These are phyloP conservation scores for Calosoma granatense DNA, from an alignment of 1,140 invertebrate species.

Conservation along the genomic window DNA sequence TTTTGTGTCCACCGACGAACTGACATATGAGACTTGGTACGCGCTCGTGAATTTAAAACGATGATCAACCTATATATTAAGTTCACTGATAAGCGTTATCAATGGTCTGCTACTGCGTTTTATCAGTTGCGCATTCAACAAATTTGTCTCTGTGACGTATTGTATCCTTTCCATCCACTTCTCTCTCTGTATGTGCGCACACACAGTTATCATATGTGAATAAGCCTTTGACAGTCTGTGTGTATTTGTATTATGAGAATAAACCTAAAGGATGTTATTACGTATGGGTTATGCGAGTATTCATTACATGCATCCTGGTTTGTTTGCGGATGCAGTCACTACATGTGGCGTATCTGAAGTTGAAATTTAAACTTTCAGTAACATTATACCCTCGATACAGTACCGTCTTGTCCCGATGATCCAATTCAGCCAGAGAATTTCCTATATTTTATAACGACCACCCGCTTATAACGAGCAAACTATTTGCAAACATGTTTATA, in stretches of 20 bases:
- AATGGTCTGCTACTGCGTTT: not conserved
- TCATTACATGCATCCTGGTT: conserved; percentile 2
- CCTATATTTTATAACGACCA: too few species aligned
- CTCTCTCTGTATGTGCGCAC: not conserved
- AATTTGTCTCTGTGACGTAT: not conserved
- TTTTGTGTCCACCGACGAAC: not conserved
- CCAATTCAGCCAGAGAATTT: too few species aligned
- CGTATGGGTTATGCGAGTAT: not conserved
- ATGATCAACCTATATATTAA: not conserved
- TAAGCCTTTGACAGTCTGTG: too few species aligned
- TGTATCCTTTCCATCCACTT: not conserved
- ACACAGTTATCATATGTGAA: too few species aligned
- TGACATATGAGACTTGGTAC: not conserved
- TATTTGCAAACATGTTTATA: too few species aligned
- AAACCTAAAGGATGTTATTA: not conserved
- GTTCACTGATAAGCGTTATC: not conserved
- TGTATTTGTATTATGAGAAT: not conserved
- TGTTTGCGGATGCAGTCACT: not conserved
- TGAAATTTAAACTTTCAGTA: not conserved
- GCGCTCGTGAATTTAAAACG: not conserved
- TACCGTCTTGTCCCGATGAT: not conserved
- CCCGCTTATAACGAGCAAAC: too few species aligned
- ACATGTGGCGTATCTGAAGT: not conserved
- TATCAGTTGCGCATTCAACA: not conserved
- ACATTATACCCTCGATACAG: too few species aligned